Conservation (phyloP, 2,888 invertebrate genomes). For the Girardia tigrina region DNA sequence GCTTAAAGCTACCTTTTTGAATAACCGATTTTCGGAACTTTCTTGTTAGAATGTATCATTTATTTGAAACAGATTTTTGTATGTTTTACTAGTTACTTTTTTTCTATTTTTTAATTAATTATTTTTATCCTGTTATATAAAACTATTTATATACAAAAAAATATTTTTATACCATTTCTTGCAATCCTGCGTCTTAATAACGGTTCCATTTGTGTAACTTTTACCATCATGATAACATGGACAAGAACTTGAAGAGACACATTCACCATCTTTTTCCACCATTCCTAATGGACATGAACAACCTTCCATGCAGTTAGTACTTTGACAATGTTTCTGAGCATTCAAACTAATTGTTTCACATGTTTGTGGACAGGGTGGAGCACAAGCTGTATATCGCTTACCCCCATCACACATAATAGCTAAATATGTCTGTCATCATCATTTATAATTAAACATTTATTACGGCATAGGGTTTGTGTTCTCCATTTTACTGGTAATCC, state of each 20-base stretch:
- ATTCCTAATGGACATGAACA: conserved; percentile 37
- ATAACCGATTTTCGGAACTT: no score
- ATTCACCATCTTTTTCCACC: conserved; percentile 39
- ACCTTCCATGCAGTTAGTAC: conserved; percentile 37
- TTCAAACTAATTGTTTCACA: conserved; percentile 36
- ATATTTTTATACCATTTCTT: conserved; percentile 30
- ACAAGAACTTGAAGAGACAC: conserved; percentile 40
- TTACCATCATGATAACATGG: conserved; percentile 39
- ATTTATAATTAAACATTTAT: conserved; percentile 43
- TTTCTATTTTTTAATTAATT: no score
- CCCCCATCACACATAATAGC: conserved; percentile 38
- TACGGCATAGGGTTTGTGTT: conserved; percentile 66
- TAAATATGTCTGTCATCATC: conserved; percentile 23
- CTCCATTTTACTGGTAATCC: conserved; percentile 71
- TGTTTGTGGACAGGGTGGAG: conserved; percentile 37
- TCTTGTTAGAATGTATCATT: no score
- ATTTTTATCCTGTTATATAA: no score
- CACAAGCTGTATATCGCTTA: conserved; percentile 37
- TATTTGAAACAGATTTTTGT: no score
- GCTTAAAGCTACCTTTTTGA: no score
- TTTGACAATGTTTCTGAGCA: conserved; percentile 24
- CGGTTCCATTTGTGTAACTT: conserved; percentile 10
- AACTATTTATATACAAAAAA: no score
- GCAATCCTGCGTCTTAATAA: conserved; percentile 15
- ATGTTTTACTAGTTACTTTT: no score